phyloP scores from a whole-genome alignment of 2,888 invertebrate genomes.

The Stenodera caucasica region DNA sequence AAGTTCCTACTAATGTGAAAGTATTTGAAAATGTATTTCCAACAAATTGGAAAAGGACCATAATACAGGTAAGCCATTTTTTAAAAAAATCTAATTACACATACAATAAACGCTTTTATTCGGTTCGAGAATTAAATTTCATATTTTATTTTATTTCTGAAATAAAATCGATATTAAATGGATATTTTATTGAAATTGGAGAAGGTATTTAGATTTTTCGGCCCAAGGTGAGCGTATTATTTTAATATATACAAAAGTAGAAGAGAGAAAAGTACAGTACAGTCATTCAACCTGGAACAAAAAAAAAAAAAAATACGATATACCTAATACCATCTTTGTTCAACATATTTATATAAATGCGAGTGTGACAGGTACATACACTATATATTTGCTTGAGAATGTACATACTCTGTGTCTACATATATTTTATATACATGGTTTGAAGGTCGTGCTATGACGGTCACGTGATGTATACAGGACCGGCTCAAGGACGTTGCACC shows the following conservation, averaged over 20 bases:
- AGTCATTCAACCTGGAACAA: no score
- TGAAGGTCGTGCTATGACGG: conserved; percentile 60
- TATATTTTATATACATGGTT: conserved; percentile 48
- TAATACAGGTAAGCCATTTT: no score
- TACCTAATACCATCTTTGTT: conserved; percentile 36
- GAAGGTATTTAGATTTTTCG: conserved; percentile 46
- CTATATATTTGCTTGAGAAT: conserved; percentile 36
- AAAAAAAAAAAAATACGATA: no score
- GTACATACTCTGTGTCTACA: no score
- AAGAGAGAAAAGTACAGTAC: conserved; percentile 40
- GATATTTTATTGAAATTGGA: conserved; percentile 33
- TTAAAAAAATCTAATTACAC: no score
- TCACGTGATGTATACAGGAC: conserved; percentile 55
- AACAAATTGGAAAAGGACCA: no score
- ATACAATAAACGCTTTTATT: no score
- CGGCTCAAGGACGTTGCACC: conserved; percentile 42
- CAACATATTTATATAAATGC: conserved; percentile 11
- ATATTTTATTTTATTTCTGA: no score
- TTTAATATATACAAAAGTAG: conserved; percentile 28
- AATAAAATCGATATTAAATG: conserved; percentile 36
- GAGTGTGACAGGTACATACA: conserved; percentile 50
- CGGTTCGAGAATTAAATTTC: no score
- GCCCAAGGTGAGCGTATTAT: conserved; percentile 49
- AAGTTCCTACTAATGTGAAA: no score
- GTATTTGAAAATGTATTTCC: no score